These are phyloP conservation scores for Bombus fervidus DNA, from an alignment of 1,140 invertebrate genomes.

Conservation along the genomic window DNA sequence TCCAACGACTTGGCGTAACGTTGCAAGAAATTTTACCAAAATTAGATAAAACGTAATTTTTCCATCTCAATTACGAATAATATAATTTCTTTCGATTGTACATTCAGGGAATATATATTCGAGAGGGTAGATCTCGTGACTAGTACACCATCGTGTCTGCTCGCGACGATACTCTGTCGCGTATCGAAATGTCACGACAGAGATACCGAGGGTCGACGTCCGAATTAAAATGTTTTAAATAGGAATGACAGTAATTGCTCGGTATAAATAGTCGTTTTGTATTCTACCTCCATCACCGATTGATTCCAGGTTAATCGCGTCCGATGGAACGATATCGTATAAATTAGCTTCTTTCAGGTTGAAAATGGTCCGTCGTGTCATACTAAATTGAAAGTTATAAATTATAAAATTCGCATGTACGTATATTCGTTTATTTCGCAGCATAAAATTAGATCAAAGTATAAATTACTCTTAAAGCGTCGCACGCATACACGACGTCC, in stretches of 20 bases:
- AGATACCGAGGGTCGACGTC: conserved; percentile 45
- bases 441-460: too few species aligned
- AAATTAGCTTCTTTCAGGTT: not conserved
- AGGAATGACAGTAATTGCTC: conserved; percentile 8
- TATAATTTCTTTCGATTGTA: not conserved
- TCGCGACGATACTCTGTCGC: conserved; percentile 15
- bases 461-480: too few species aligned
- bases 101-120: not conserved
- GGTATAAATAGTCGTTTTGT: not conserved
- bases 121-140: conserved; percentile 51
- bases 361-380: not conserved
- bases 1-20: too few species aligned
- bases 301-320: not conserved
- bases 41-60: not conserved
- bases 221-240: conserved; percentile 54
- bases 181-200: conserved; percentile 58
- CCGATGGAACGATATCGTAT: not conserved
- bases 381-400: not conserved
- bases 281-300: not conserved
- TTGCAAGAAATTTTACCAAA: too few species aligned
- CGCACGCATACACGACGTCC: too few species aligned
- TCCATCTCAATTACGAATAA: not conserved
- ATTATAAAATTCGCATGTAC: too few species aligned
- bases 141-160: conserved; percentile 40
- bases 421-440: too few species aligned